Percentiles rank a stretch among this genome's conserved stretches.
Conservation (phyloP, 2,797 vertebrate genomes). For the Adelosebastes latens region DNA sequence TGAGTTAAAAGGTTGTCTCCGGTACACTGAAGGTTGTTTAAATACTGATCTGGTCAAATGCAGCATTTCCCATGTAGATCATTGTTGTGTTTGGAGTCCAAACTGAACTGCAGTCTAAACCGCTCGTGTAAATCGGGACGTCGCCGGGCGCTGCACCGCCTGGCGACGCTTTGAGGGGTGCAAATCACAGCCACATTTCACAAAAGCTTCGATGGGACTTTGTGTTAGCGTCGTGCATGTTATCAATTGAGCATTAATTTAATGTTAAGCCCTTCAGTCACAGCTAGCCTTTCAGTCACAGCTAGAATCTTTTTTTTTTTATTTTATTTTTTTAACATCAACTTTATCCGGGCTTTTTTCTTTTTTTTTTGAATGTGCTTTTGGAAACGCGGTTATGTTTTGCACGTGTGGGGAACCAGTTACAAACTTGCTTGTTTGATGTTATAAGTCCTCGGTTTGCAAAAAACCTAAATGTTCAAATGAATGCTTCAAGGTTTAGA, state of each 20-base stretch:
- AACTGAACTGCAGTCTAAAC: slow-evolving; percentile 12
- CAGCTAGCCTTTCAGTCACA: neutral
- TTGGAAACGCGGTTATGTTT: neutral
- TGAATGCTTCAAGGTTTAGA: slow-evolving; percentile 7
- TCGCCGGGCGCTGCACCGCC: neutral
- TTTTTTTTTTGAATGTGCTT: neutral
- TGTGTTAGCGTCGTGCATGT: neutral
- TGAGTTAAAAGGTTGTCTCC: slow-evolving; percentile 28
- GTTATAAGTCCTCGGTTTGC: slow-evolving; percentile 2
- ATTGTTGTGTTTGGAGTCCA: neutral
- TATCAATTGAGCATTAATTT: neutral
- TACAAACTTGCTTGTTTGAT: neutral
- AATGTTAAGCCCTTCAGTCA: neutral
- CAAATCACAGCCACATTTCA: slow-evolving; percentile 25
- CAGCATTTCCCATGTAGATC: slow-evolving; percentile 18
- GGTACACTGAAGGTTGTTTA: slow-evolving; percentile 48
- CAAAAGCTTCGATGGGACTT: neutral
- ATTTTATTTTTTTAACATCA: neutral
- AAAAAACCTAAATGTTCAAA: neutral
- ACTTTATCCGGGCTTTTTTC: neutral
- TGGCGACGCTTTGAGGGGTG: neutral
- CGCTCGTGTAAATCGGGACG: neutral
- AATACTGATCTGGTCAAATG: slow-evolving; percentile 64
- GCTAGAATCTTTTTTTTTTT: neutral
- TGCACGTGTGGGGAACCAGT: neutral